Evolutionary conservation across 2,113 vertebrate genomes (phyloP), one percentile per base, ranked within the genome.

Genomic region (Caranx melampygus): DNA sequence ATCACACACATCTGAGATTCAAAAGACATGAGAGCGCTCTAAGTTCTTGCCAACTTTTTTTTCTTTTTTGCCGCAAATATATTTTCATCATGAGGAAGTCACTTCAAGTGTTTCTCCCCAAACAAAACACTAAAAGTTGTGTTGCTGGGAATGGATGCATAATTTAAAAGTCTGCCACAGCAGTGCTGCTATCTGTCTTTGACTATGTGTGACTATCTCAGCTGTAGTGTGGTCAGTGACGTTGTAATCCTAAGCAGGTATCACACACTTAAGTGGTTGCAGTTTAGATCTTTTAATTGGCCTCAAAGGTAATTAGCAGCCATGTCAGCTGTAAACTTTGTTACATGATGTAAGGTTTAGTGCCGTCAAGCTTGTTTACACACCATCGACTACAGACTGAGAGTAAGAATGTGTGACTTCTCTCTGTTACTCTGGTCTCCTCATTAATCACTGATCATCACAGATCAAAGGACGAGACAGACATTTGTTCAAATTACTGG

Each of bases 1-100:
- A 93, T 92, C 87, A 87, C 89, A 87, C 69, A 66, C 84, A 76
- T 68, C 44, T 65, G 77, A 87, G 72, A 87, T 82, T 79, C 34
- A 45, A 81, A 79, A 78, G 57, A 86, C 72, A 65, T 72, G 67
- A 79, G 83, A 78, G 80, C 18, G 62, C 42, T 54, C 16, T 51
- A 75, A 44, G 34, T 47, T 75, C 45, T 35, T 51, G 11, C 6
- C 18, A 51, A 59, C 61, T 60, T 75, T 40, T 59, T 6, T 63
- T 44, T 71, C 26, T 51, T 49, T 12, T 12, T 5, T 11, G 2
- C 34, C 81, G 85, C 79, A 67, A 80, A 83, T 78, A 58, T 60
- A 78, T 85, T 75, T 80, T 70, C 78, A 49, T 75, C 72, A 59
- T 1, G 1, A 80, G 31, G 54, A 83, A 83, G 71, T 67, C 12